Percentiles rank a stretch among this genome's conserved stretches.
phyloP scores from a whole-genome alignment of 2,797 vertebrate genomes.

The Myotis vivesi region DNA sequence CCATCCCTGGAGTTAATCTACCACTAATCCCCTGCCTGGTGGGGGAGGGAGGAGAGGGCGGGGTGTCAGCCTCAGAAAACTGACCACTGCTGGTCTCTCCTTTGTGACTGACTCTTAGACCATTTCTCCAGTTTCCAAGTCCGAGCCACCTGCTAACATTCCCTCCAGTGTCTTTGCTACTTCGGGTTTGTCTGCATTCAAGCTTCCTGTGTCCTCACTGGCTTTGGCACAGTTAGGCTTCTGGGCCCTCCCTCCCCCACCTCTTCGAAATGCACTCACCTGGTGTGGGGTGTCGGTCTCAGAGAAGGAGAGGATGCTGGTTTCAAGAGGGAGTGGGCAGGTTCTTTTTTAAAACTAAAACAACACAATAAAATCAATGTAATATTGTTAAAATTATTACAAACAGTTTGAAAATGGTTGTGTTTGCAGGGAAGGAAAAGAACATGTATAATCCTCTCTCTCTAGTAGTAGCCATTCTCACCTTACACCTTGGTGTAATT shows the following conservation, averaged over 20 bases:
- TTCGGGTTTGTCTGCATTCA: not conserved
- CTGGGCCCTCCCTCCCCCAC: not conserved
- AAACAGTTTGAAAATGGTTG: not conserved
- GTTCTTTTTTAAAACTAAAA: not conserved
- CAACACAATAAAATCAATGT: not conserved
- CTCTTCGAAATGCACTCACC: not conserved
- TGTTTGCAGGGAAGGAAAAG: not conserved
- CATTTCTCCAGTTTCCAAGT: not conserved
- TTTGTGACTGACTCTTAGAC: conserved; percentile 31
- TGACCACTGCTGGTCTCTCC: not conserved
- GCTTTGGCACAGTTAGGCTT: not conserved
- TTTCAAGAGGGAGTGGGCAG: not conserved
- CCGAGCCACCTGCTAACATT: not conserved
- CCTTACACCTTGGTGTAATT: not conserved
- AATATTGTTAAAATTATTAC: not conserved
- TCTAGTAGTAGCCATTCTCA: not conserved
- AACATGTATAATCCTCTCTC: not conserved
- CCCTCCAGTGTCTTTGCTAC: not conserved
- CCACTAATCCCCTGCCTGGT: not conserved
- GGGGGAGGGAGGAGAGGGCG: not conserved
- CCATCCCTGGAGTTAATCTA: conserved; percentile 9
- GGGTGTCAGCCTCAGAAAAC: not conserved
- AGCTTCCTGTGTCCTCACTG: not conserved
- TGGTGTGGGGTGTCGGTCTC: not conserved
- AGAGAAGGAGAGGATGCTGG: not conserved